These are phyloP conservation scores for Sturmia bella DNA, from an alignment of 2,888 invertebrate genomes.

Conservation along the genomic window DNA sequence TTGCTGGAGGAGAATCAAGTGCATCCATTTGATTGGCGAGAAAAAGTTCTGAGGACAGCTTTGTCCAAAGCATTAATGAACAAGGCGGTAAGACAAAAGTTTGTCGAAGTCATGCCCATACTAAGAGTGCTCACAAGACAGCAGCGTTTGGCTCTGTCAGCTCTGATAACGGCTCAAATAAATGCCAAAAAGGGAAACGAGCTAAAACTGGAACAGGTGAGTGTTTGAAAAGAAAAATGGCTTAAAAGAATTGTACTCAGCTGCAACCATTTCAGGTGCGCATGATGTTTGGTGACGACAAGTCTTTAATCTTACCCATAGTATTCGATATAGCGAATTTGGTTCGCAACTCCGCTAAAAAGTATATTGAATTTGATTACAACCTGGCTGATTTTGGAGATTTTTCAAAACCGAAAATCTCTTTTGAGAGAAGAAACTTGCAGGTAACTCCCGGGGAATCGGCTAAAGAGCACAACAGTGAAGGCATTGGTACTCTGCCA, in stretches of 20 bases:
- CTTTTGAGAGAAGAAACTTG: conserved; percentile 71
- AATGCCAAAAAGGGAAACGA: conserved; percentile 83
- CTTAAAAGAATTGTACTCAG: not conserved
- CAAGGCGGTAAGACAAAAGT: conserved; percentile 84
- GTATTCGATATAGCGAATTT: conserved; percentile 86
- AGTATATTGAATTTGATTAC: conserved; percentile 73
- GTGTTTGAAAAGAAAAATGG: conserved; percentile 1
- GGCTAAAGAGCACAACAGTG: conserved; percentile 63
- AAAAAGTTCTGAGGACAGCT: conserved; percentile 83
- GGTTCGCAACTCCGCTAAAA: conserved; percentile 83
- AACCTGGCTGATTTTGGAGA: conserved; percentile 71
- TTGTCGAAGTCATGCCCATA: conserved; percentile 86
- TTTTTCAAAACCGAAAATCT: conserved; percentile 63
- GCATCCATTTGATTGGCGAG: conserved; percentile 80
- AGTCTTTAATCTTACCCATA: conserved; percentile 85
- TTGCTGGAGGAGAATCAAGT: conserved; percentile 73
- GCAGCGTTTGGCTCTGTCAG: conserved; percentile 85
- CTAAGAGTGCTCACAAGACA: conserved; percentile 85
- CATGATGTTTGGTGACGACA: conserved; percentile 84
- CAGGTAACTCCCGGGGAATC: conserved; percentile 72
- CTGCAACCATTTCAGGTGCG: conserved; percentile 82
- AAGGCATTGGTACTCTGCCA: conserved; percentile 72
- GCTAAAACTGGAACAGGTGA: conserved; percentile 84
- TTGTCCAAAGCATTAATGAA: conserved; percentile 84
- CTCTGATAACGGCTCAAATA: conserved; percentile 85